These are phyloP conservation scores for Epirrhoe alternata DNA, from an alignment of 2,888 invertebrate species.

Conservation along the genomic window DNA sequence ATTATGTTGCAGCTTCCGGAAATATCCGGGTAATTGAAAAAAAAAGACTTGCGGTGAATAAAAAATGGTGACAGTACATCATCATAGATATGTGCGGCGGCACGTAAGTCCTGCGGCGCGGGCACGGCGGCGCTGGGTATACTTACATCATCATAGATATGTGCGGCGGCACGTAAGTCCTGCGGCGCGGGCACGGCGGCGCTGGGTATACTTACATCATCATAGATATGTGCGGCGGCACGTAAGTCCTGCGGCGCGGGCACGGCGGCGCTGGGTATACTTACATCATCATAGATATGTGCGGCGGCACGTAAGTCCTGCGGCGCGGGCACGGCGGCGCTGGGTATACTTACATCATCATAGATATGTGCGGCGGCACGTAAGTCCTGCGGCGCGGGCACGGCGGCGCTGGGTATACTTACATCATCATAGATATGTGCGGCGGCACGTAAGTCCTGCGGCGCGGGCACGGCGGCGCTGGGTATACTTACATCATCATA, in stretches of 20 bases:
- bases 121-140: slow-evolving; percentile 3
- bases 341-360: not conserved
- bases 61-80: too few relatives aligned
- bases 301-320: too few relatives aligned
- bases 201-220: slow-evolving; percentile 15
- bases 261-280: slow-evolving; percentile 34
- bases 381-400: slow-evolving; percentile 4
- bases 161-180: too few relatives aligned
- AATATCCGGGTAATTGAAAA: too few relatives aligned
- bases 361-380: not conserved
- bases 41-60: too few relatives aligned
- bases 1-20: too few relatives aligned
- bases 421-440: not conserved
- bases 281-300: too few relatives aligned
- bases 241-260: slow-evolving; percentile 45
- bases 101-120: slow-evolving; percentile 1
- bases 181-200: too few relatives aligned
- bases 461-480: too few relatives aligned
- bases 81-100: not conserved
- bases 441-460: too few relatives aligned
- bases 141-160: not conserved
- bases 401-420: not conserved
- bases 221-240: slow-evolving; percentile 42
- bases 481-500: slow-evolving; percentile 21
- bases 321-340: too few relatives aligned